A percentile compares a stretch with the other conserved stretches of the same genome.
Evolutionary conservation across 2,888 invertebrate species (phyloP).

Genomic region (Limnephilus lunatus): DNA sequence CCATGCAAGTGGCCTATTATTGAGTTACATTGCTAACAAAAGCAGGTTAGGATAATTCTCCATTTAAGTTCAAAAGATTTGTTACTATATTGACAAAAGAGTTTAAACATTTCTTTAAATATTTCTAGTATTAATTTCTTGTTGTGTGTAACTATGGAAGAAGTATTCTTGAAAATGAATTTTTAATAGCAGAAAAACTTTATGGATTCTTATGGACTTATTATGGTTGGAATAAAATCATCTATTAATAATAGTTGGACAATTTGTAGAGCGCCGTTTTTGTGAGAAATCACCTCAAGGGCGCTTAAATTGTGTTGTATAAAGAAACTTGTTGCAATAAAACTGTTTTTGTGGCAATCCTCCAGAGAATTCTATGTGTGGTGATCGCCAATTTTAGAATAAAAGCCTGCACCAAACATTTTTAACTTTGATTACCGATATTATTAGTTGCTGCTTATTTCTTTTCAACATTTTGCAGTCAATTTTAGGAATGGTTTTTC

Average conservation of each 20-base stretch:
- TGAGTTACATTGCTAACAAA: neutral
- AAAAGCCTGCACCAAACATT: neutral
- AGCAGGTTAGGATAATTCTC: neutral
- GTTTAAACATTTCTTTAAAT: neutral
- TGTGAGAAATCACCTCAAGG: too few relatives aligned
- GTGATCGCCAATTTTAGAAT: neutral
- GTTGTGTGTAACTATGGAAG: neutral
- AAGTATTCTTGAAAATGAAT: neutral
- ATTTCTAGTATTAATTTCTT: neutral
- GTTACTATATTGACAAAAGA: neutral
- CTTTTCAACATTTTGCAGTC: neutral
- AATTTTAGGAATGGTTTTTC: too few relatives aligned
- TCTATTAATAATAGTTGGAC: too few relatives aligned
- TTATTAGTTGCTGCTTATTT: too few relatives aligned
- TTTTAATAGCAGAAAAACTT: neutral
- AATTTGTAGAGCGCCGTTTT: too few relatives aligned
- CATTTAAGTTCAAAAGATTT: neutral
- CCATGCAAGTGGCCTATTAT: too few relatives aligned
- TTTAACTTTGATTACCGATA: neutral
- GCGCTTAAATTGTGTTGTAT: too few relatives aligned
- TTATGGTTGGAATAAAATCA: neutral
- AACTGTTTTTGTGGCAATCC: neutral
- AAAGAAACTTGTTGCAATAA: neutral
- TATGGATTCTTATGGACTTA: neutral
- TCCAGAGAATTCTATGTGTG: neutral